Evolutionary conservation across 2,113 vertebrate species (phyloP).

Genomic region (Aldabrachelys gigantea): DNA sequence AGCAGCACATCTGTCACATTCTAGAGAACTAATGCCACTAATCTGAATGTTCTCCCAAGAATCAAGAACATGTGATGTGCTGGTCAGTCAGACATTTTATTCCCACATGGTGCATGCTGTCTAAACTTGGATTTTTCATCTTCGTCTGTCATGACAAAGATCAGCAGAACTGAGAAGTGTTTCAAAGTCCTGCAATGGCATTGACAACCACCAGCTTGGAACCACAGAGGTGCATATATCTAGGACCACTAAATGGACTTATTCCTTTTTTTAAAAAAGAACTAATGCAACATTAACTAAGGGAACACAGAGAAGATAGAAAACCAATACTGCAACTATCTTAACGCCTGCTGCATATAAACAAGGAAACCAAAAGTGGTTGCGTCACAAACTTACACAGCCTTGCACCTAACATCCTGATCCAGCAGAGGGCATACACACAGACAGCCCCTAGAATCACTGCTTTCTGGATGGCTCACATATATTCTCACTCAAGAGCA

Average conservation of each 20-base stretch:
- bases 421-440: not conserved
- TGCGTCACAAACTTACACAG: not conserved
- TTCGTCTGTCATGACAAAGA: not conserved
- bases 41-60: not conserved
- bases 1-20: not conserved
- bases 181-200: not conserved
- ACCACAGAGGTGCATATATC: not conserved
- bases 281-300: not conserved
- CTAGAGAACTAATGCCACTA: not conserved
- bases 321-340: slow-evolving; percentile 2
- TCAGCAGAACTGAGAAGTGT: not conserved
- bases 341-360: not conserved
- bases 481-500: not conserved
- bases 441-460: not conserved
- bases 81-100: slow-evolving; percentile 30
- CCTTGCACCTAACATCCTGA: not conserved
- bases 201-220: not conserved
- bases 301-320: not conserved
- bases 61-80: not conserved
- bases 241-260: not conserved
- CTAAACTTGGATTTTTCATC: not conserved
- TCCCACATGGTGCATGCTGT: not conserved
- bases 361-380: not conserved
- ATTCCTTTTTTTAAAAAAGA: not conserved
- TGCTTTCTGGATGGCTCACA: not conserved